These are phyloP conservation scores for Molorchus minor DNA, from an alignment of 2,888 invertebrate genomes.

Conservation along the genomic window DNA sequence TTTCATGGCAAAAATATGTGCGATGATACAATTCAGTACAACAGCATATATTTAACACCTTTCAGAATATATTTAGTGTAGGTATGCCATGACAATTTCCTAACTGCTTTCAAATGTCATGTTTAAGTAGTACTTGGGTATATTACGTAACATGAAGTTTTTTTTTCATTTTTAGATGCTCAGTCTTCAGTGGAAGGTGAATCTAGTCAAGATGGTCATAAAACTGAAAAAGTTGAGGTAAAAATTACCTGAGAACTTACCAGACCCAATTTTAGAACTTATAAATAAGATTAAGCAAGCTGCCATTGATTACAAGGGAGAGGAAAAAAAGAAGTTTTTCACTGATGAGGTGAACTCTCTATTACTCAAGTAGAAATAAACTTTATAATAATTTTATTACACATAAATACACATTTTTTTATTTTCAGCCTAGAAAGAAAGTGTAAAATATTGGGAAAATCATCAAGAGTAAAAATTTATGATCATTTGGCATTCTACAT, in stretches of 20 bases:
- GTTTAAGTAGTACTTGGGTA: no score
- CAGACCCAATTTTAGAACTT: conserved; percentile 60
- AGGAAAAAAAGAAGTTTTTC: conserved; percentile 62
- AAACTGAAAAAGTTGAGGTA: conserved; percentile 57
- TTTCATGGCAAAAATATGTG: no score
- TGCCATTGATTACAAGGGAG: conserved; percentile 59
- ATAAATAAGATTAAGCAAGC: conserved; percentile 63
- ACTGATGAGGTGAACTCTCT: conserved; percentile 62
- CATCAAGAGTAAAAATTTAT: conserved; percentile 64
- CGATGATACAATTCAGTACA: no score
- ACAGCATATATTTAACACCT: no score
- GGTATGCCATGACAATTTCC: no score
- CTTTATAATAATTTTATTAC: not conserved
- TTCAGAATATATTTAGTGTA: no score
- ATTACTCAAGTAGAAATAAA: conserved; percentile 61
- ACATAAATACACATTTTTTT: conserved; percentile 10
- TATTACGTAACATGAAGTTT: not conserved
- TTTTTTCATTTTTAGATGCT: conserved; percentile 41
- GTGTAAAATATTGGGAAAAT: conserved; percentile 64
- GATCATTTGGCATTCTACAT: conserved; percentile 65
- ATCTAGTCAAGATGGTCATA: conserved; percentile 47
- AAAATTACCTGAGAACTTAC: conserved; percentile 64
- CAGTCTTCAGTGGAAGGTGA: conserved; percentile 46
- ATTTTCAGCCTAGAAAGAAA: conserved; percentile 64
- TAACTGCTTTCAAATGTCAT: no score